Base-by-base conservation (phyloP, 2,797 vertebrate genomes). In the Labroides dimidiatus region DNA sequence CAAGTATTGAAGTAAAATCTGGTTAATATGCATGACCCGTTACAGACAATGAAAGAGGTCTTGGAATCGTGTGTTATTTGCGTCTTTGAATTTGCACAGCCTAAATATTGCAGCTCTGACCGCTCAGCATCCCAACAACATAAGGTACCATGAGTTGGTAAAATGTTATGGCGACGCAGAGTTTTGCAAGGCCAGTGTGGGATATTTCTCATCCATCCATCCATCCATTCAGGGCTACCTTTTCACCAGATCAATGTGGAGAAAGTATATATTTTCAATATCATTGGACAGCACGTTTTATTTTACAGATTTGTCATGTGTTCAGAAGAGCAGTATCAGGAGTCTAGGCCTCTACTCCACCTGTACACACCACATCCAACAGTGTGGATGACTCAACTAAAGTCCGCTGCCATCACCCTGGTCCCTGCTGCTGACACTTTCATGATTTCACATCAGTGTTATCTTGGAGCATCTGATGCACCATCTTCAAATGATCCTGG, bases 321-420 rank as follows among this genome's bases (percentile, higher is more conserved):
- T 19, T 44, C 27, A 69, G 36, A 10, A 4, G 15, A 48, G 54
- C 21, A 47, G 21, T 17, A 54, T 7, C 15, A 51, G 36, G 13
- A 53, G 63, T 16, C 54, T 6, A 61, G 70, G 81, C 54, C 75
- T 74, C 4, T 6, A 39, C 41, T 17, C 56, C 77, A 81, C 78
- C 76, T 86, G 77, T 27, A 37, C 44, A 64, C 64, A 23, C 37
- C 58, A 62, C 68, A 56, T 61, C 41, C 1, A 3, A 33, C 50
- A 37, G 45, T 42, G 56, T 62, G 71, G 69, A 87, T 91, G 89
- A 91, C 90, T 91, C 82, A 63, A 85, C 87, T 69, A 77, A 84
- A 87, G 72, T 49, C 63, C 51, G 56, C 67, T 72, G 56, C 66
- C 55, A 20, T 66, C 60, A 53, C 55, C 65, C 30, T 43, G 9